Conservation (phyloP, 2,797 vertebrate genomes). For the Enoplosus armatus region DNA sequence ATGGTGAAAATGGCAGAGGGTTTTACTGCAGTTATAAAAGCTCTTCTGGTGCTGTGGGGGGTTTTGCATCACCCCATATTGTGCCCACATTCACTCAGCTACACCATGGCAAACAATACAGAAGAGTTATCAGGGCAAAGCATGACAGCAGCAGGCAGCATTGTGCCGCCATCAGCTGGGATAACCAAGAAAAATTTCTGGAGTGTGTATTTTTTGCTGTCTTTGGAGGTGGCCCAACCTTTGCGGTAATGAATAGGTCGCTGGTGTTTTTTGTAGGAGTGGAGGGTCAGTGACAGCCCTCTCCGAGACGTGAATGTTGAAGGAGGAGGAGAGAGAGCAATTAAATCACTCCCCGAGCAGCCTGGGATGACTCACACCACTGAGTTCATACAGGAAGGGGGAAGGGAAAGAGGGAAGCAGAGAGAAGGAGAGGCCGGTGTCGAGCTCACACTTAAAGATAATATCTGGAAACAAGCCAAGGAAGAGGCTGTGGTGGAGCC, state of each 20-base stretch:
- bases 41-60: slow-evolving; percentile 45
- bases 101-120: slow-evolving; percentile 45
- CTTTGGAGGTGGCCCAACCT: slow-evolving; percentile 58
- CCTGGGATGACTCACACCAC: slow-evolving; percentile 76
- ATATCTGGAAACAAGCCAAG: slow-evolving; percentile 75
- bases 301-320: slow-evolving; percentile 48
- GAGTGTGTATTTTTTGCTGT: slow-evolving; percentile 42
- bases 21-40: slow-evolving; percentile 63
- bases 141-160: slow-evolving; percentile 33
- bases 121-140: slow-evolving; percentile 57
- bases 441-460: slow-evolving; percentile 73
- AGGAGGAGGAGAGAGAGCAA: slow-evolving; percentile 73
- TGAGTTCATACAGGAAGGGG: slow-evolving; percentile 65
- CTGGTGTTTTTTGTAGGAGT: slow-evolving; percentile 51
- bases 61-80: slow-evolving; percentile 33
- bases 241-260: slow-evolving; percentile 58
- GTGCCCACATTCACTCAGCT: slow-evolving; percentile 50
- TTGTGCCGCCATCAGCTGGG: slow-evolving; percentile 39
- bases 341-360: slow-evolving; percentile 79
- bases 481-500: slow-evolving; percentile 61
- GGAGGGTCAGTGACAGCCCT: slow-evolving; percentile 68
- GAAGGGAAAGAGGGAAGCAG: slow-evolving; percentile 44
- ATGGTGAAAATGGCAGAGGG: slow-evolving; percentile 34
- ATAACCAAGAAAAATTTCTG: slow-evolving; percentile 44
- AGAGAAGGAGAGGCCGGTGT: slow-evolving; percentile 46